These are phyloP conservation scores for Setipinna tenuifilis DNA, from an alignment of 2,797 vertebrate species.

Conservation along the genomic window DNA sequence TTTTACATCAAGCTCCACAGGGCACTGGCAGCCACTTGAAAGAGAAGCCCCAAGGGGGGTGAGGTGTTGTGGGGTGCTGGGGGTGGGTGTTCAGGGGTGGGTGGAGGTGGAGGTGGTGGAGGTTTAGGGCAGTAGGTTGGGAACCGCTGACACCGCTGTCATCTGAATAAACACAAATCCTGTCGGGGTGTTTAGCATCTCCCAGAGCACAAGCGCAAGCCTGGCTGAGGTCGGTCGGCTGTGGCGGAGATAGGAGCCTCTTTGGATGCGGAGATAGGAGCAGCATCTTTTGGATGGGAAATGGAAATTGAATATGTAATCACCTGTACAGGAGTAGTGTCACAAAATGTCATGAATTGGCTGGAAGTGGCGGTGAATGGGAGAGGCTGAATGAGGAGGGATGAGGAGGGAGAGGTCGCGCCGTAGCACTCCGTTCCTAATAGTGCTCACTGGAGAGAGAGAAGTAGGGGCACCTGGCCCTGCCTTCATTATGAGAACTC, in stretches of 20 bases:
- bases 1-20: too few relatives aligned
- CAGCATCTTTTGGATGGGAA: constrained; percentile 37
- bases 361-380: not conserved
- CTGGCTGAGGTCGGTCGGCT: not conserved
- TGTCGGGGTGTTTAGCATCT: constrained; percentile 42
- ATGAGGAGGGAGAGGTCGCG: constrained; percentile 21
- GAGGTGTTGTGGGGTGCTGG: not conserved
- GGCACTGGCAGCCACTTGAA: constrained; percentile 45
- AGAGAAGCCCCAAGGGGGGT: constrained; percentile 15
- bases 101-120: constrained; percentile 14
- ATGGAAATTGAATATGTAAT: constrained; percentile 51
- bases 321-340: constrained; percentile 43
- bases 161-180: constrained; percentile 31
- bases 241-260: constrained; percentile 31
- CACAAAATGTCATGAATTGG: constrained; percentile 40
- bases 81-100: not conserved
- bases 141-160: constrained; percentile 34
- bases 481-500: not conserved
- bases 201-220: too few relatives aligned
- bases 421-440: not conserved
- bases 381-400: not conserved
- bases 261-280: constrained; percentile 38
- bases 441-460: not conserved
- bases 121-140: not conserved
- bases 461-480: not conserved